Evolutionary conservation across 2,797 vertebrate species (phyloP), one percentile per base, ranked within the genome.

Genomic region (Peromyscus melanophrys): DNA sequence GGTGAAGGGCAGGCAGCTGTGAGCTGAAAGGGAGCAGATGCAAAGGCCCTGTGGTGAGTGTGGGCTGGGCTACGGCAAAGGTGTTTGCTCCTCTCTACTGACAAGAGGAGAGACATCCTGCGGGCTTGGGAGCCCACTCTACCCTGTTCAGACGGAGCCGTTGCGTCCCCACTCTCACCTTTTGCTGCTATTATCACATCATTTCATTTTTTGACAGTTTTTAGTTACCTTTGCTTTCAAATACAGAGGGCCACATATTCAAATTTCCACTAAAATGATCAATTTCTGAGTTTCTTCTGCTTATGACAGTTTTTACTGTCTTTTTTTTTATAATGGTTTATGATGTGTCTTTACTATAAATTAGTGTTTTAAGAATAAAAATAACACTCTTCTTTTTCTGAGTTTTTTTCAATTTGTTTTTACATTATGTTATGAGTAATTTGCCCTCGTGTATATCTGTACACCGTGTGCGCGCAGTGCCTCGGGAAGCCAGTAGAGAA

Each of bases 281-380:
- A 27, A 61, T 83, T 65, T n/a, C 12, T 73, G 57, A 49, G 29
- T 78, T 85, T 85, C 57, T 95, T 78, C 52, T 67, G 49, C 73
- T 43, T 83, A 3, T 83, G 85, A 34, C 61, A 91, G 81, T 71
- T 89, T 67, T 93, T 90, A 71, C 34, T 73, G 78, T 88, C 43
- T 25, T 75, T 69, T 69, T 95, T 96, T 75, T 29, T n/a, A 78
- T 46, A 52, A 88, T 78, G 27, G 10, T 78, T 92, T 71, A 29
- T 65, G 21, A 23, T 52, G 6, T 86, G 25, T 77, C 31, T 91
- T 96, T 76, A 87, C 21, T 34, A 9, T 52, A 23, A 25, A n/a
- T 29, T 71, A 27, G 37, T 61, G 11, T 77, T 94, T 92, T 27
- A 69, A 65, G 40, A 57, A 49, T 89, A 73, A 85, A 95, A 91